These are phyloP conservation scores for Xestia c-nigrum DNA, from an alignment of 2,888 invertebrate species.

Conservation along the genomic window DNA sequence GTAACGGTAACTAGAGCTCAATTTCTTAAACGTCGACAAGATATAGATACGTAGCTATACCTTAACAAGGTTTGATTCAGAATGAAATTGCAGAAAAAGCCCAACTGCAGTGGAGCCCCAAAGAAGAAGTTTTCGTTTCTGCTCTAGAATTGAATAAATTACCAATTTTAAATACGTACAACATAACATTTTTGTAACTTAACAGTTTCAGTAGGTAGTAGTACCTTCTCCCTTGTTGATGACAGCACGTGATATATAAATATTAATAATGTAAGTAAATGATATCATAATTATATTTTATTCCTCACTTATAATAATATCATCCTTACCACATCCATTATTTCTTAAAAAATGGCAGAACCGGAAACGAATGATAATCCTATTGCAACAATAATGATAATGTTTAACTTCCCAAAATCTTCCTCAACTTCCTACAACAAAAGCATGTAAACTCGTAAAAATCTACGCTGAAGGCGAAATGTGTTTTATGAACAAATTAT, in stretches of 20 bases:
- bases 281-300: background rate
- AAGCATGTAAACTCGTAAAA: constrained; percentile 54
- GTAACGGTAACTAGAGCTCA: background rate
- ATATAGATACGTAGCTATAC: background rate
- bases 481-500: constrained; percentile 76
- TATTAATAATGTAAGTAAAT: background rate
- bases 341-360: background rate
- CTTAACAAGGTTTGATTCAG: background rate
- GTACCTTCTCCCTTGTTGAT: background rate
- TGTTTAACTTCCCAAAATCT: constrained; percentile 23
- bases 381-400: background rate
- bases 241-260: background rate
- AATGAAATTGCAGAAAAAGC: too few relatives aligned
- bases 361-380: background rate
- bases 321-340: too few relatives aligned
- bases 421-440: constrained; percentile 41
- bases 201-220: background rate
- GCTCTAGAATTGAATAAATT: background rate
- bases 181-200: background rate
- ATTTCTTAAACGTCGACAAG: too few relatives aligned
- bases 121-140: background rate
- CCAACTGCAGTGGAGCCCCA: background rate
- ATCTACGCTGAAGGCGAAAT: constrained; percentile 63
- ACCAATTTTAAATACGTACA: background rate
- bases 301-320: too few relatives aligned